phyloP scores from a whole-genome alignment of 2,113 vertebrate species.

The Petaurus breviceps region DNA sequence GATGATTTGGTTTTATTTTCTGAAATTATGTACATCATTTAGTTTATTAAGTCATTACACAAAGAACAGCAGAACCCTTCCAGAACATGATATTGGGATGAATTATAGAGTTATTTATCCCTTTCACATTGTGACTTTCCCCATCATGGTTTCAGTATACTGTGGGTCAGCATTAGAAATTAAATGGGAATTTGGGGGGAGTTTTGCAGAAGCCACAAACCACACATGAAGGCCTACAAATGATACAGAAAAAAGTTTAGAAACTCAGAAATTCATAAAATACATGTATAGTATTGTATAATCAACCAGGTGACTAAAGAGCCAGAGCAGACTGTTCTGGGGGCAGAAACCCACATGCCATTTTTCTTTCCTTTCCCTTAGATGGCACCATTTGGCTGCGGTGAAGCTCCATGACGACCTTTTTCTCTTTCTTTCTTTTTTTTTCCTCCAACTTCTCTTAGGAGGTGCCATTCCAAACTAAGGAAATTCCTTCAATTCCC shows the following conservation, averaged over 20 bases:
- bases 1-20: neutral
- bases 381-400: conserved; percentile 94
- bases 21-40: neutral
- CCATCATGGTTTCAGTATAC: too few species aligned
- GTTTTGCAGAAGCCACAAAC: too few species aligned
- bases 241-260: too few species aligned
- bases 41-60: neutral
- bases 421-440: neutral
- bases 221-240: too few species aligned
- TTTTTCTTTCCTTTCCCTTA: conserved; percentile 86
- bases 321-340: too few species aligned
- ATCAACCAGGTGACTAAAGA: neutral
- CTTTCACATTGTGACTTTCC: too few species aligned
- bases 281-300: too few species aligned
- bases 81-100: neutral
- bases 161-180: too few species aligned
- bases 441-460: neutral
- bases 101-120: neutral
- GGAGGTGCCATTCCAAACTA: conserved; percentile 80
- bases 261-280: too few species aligned
- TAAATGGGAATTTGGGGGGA: too few species aligned
- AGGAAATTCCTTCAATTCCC: conserved; percentile 84
- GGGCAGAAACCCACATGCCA: neutral
- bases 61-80: neutral
- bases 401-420: conserved; percentile 33